Conservation (phyloP, 2,113 vertebrate species). For the Hemiprocne comata region DNA sequence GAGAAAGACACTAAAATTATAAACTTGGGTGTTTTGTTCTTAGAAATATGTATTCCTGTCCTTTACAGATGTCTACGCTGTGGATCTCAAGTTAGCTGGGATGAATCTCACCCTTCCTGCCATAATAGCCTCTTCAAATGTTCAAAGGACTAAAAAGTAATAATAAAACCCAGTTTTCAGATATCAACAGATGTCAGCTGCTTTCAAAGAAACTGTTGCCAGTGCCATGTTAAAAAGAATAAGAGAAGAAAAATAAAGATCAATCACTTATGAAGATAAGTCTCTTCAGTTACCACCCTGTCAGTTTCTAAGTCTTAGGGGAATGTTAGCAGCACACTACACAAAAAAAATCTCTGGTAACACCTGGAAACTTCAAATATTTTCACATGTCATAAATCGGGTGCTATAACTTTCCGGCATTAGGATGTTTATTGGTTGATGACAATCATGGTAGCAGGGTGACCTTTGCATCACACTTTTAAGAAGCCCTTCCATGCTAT, state of each 20-base stretch:
- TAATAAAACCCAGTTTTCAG: neutral
- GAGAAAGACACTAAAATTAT: neutral
- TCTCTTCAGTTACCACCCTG: neutral
- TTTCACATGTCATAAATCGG: neutral
- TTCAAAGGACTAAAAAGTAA: neutral
- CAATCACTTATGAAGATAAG: neutral
- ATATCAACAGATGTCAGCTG: neutral
- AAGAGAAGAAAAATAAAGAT: no score
- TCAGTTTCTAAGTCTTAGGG: neutral
- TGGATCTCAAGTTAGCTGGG: neutral
- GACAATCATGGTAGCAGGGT: neutral
- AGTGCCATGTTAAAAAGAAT: neutral
- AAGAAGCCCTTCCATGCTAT: neutral
- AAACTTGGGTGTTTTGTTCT: neutral
- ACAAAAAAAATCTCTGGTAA: neutral
- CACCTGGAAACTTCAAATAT: neutral
- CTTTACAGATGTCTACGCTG: neutral
- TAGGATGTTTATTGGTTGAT: neutral
- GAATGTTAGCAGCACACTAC: neutral
- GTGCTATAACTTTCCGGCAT: neutral
- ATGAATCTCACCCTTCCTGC: neutral
- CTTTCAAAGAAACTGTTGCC: neutral
- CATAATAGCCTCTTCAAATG: neutral
- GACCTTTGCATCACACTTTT: neutral
- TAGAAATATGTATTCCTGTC: neutral